phyloP scores from a whole-genome alignment of 1,140 invertebrate species.

The Ceratitis capitata region DNA sequence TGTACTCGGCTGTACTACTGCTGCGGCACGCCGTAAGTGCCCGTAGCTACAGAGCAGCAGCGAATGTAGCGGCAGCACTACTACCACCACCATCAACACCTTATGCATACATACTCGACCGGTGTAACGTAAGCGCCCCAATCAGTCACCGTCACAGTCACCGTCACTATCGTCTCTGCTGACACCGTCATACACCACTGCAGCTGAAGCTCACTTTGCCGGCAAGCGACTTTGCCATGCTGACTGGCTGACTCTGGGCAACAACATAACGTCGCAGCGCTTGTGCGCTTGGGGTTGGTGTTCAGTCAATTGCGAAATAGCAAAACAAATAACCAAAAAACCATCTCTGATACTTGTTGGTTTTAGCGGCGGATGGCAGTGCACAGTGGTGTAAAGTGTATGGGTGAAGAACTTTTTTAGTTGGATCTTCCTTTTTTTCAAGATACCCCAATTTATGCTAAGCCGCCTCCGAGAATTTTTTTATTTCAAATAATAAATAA shows the following conservation, averaged over 20 bases:
- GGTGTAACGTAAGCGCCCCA: background rate
- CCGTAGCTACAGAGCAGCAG: background rate
- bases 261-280: background rate
- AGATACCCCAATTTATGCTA: too few species aligned
- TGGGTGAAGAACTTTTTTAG: too few species aligned
- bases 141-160: background rate
- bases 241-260: too few species aligned
- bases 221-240: background rate
- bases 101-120: too few species aligned
- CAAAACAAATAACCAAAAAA: too few species aligned
- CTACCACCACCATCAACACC: background rate
- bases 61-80: background rate
- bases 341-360: background rate
- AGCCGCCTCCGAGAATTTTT: too few species aligned
- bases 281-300: background rate
- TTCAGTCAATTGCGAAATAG: constrained; percentile 22
- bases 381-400: background rate
- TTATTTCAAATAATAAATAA: too few species aligned
- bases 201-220: constrained; percentile 28
- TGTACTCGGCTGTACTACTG: too few species aligned
- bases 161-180: background rate
- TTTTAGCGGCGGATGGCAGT: background rate
- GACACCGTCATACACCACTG: constrained; percentile 12
- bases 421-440: too few species aligned
- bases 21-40: background rate